Conservation (phyloP, 2,888 invertebrate species). For the Anodontia alba region DNA sequence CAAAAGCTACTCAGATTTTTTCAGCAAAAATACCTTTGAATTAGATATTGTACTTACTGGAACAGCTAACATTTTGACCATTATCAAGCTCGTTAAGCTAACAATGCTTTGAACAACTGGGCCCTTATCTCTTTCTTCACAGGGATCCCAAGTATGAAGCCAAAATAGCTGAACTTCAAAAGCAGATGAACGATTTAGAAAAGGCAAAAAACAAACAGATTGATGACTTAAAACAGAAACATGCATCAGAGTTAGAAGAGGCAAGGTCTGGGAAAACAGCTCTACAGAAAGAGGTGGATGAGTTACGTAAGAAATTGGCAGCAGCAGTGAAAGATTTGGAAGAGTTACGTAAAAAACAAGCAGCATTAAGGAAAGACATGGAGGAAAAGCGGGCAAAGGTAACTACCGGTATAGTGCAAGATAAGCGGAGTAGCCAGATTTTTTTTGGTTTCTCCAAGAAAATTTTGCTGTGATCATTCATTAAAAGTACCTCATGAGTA, state of each 20-base stretch:
- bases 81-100: no score
- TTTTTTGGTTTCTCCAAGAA: no score
- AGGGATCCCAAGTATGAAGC: conserved; percentile 59
- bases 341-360: conserved; percentile 8
- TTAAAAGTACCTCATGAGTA: no score
- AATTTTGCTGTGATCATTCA: no score
- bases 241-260: conserved; percentile 46
- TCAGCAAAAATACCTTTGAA: no score
- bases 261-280: conserved; percentile 36
- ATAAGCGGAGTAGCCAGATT: no score
- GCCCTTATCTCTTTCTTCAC: no score
- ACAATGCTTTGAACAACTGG: no score
- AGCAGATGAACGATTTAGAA: conserved; percentile 33
- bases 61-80: no score
- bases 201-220: neutral
- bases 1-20: no score
- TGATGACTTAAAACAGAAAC: conserved; percentile 38
- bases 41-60: no score
- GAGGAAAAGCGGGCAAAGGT: conserved; percentile 37
- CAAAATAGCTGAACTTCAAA: conserved; percentile 54
- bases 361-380: conserved; percentile 2
- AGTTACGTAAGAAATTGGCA: conserved; percentile 68
- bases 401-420: no score
- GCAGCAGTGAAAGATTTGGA: conserved; percentile 58
- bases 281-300: conserved; percentile 68